Evolutionary conservation across 2,888 invertebrate species (phyloP).

Genomic region (Drosophila testacea): DNA sequence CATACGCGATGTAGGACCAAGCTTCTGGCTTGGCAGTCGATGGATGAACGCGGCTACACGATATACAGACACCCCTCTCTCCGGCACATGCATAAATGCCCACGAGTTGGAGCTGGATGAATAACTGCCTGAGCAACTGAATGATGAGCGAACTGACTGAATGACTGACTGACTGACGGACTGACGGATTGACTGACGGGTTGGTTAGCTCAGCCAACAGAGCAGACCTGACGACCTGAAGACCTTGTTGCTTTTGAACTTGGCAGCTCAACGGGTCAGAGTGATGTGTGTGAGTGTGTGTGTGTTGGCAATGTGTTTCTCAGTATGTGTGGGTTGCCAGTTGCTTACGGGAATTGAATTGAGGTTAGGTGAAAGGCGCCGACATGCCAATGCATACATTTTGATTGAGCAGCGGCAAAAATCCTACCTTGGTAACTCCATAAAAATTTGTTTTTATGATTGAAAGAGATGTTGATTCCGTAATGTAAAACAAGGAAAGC

Average conservation of each 20-base stretch:
- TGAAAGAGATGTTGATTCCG: not conserved
- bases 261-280: slow-evolving; percentile 36
- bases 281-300: slow-evolving; percentile 17
- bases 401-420: slow-evolving; percentile 41
- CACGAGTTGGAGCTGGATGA: slow-evolving; percentile 40
- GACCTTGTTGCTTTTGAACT: slow-evolving; percentile 68
- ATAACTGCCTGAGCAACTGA: slow-evolving; percentile 40
- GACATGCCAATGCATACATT: slow-evolving; percentile 40
- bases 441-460: not conserved
- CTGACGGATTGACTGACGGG: slow-evolving; percentile 37
- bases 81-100: slow-evolving; percentile 2
- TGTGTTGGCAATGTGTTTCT: not conserved
- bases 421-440: not conserved
- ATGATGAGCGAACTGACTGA: slow-evolving; percentile 16
- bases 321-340: slow-evolving; percentile 22
- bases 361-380: slow-evolving; percentile 39
- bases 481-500: no score
- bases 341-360: slow-evolving; percentile 54
- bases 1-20: slow-evolving; percentile 40
- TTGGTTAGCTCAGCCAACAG: slow-evolving; percentile 36
- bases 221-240: slow-evolving; percentile 24
- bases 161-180: slow-evolving; percentile 15
- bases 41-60: slow-evolving; percentile 49
- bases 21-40: slow-evolving; percentile 52
- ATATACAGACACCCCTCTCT: slow-evolving; percentile 23